phyloP scores from a whole-genome alignment of 2,888 invertebrate species.

The Gari tellinella region DNA sequence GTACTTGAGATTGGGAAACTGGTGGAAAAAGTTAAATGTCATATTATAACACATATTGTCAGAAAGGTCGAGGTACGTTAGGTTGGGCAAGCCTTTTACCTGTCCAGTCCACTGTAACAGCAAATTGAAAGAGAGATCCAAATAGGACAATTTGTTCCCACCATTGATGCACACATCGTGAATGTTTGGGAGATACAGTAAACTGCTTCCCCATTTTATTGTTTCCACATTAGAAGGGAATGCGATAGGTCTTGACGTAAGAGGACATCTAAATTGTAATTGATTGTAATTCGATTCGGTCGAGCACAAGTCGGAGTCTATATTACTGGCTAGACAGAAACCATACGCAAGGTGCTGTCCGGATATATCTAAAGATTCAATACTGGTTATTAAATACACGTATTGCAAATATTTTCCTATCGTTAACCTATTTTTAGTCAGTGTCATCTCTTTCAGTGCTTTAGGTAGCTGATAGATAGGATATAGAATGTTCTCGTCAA shows the following conservation, averaged over 20 bases:
- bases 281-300: neutral
- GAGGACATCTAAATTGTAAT: too few species aligned
- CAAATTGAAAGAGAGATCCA: constrained; percentile 51
- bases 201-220: constrained; percentile 32
- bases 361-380: constrained; percentile 37
- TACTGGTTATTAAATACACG: constrained; percentile 2
- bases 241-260: too few species aligned
- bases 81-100: constrained; percentile 31
- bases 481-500: constrained; percentile 27
- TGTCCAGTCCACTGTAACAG: constrained; percentile 32
- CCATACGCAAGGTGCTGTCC: constrained; percentile 45
- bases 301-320: neutral
- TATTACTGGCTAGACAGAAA: constrained; percentile 16
- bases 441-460: constrained; percentile 12
- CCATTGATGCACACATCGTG: constrained; percentile 10
- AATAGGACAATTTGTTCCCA: constrained; percentile 7
- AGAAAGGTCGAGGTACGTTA: constrained; percentile 45
- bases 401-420: constrained; percentile 20
- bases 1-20: constrained; percentile 20
- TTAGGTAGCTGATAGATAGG: constrained; percentile 3
- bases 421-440: constrained; percentile 43
- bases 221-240: neutral
- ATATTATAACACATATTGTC: constrained; percentile 36
- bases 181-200: constrained; percentile 13
- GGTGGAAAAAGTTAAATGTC: constrained; percentile 23